Evolutionary conservation across 2,113 vertebrate species (phyloP), one percentile per base, ranked within the genome.

Genomic region (Oryzias curvinotus): DNA sequence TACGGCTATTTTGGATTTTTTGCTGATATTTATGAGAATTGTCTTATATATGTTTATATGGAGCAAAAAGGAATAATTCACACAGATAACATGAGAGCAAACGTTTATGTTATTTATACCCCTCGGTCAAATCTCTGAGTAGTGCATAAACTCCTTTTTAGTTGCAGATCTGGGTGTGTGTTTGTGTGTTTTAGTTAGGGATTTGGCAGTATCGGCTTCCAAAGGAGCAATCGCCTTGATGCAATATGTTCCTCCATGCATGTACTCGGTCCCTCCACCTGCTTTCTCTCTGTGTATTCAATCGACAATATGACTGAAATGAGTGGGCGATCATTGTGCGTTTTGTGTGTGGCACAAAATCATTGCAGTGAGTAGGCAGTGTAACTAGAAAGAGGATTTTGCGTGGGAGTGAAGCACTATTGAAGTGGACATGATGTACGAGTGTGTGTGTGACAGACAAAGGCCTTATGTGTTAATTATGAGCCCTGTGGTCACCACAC

Each of bases 331-430:
- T 62, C 12, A 72, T 36, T 78, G 59, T 73, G 69, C 73, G 64
- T 67, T 52, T 57, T 60, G 73, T 63, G 63, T 64, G 50, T 65
- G 62, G 52, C 56, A 67, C 71, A 48, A 41, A 80, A 84, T 82
- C 77, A 80, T 81, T 41, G 26, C 73, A 65, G 76, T 82, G 78
- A 75, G 89, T 83, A 78, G 87, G 89, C 45, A 82, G 86, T 85
- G 80, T 69, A 77, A 83, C 80, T 83, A 86, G 84, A 84, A 79
- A 80, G 83, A 85, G 81, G 80, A 87, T 84, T 68, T 77, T 80
- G 82, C 28, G 83, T 88, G 85, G 86, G 85, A 85, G 80, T 85
- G 61, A 82, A 90, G 85, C 65, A 85, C 77, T 68, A 82, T 87
- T 87, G 74, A 83, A 70, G 76, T 86, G 80, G 74, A 58, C 60